Evolutionary conservation across 2,888 invertebrate species (phyloP).

Genomic region (Biston stratarius): DNA sequence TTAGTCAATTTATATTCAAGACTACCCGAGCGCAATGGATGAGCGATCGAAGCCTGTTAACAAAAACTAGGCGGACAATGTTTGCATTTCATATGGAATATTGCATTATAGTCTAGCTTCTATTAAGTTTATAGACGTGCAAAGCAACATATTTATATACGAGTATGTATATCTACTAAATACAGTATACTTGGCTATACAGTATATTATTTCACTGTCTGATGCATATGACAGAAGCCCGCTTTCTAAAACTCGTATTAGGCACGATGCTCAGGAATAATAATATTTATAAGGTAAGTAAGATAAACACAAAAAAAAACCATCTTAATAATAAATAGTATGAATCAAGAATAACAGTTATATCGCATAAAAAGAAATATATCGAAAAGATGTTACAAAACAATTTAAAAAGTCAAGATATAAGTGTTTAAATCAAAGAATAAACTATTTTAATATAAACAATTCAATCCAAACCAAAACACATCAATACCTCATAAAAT

Average conservation of each 20-base stretch:
- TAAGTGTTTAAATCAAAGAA: no score
- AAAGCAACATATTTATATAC: neutral
- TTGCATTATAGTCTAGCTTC: constrained; percentile 20
- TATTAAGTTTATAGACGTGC: constrained; percentile 10
- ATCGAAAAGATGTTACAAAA: no score
- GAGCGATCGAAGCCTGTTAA: constrained; percentile 31
- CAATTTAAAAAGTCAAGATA: no score
- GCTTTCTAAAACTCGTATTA: constrained; percentile 14
- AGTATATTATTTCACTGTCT: constrained; percentile 16
- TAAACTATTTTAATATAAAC: neutral
- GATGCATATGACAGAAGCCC: constrained; percentile 11
- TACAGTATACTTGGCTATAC: constrained; percentile 4
- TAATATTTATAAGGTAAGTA: no score
- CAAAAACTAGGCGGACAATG: constrained; percentile 18
- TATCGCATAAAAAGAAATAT: no score
- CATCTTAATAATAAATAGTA: no score
- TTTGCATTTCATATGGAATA: constrained; percentile 26
- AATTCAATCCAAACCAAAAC: neutral
- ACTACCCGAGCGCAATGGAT: constrained; percentile 32
- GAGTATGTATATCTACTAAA: neutral
- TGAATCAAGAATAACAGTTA: no score
- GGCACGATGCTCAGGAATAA: neutral
- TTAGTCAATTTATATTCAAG: constrained; percentile 46
- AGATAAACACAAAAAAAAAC: no score
- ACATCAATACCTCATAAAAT: constrained; percentile 13